Evolutionary conservation across 2,888 invertebrate species (phyloP), one percentile per base, ranked within the genome.

Genomic region (Tachina fera): DNA sequence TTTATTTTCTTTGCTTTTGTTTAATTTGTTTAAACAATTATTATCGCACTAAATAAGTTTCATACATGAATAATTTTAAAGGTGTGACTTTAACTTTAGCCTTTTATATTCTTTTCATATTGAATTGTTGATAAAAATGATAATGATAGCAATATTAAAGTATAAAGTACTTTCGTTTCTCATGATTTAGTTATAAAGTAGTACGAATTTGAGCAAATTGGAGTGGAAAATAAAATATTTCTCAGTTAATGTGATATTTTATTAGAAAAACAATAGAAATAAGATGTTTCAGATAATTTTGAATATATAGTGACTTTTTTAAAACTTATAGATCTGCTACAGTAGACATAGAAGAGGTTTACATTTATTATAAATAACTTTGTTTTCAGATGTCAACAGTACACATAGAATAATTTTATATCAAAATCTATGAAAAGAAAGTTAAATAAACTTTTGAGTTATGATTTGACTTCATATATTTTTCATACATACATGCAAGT

Each of bases 51-150:
- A 39, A 68, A 39, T 13, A 68, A 49, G 10, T 53, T 56, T 43
- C n/a, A 13, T 13, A 53, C 47, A 39, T 60, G 39, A 6, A 45
- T 65, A 43, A 60, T 78, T 61, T 41, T 51, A 70, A 70, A 78
- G 78, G 68, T 78, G 78, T 70, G 78, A 70, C 68, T 78, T 68
- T 39, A 9, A 70, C 68, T 78, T 68, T 39, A 9, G 60, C 10
- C 51, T 49, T 70, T 78, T 51, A 31, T 43, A 31, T 1, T 22
- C 2, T 31, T 49, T 61, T 49, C 49, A 14, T 74, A 41, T 68
- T 43, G 39, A 49, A 2, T 14, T 61, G 39, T 14, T 10, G 41
- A 74, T 49, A 41, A 19, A 45, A 49, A 14, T 61, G 60, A 49
- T 74, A 74, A 0, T 31, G 0, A 6, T 31, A 31, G 0, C 1